Conservation (phyloP, 2,888 invertebrate genomes). For the Ethmia dodecea region DNA sequence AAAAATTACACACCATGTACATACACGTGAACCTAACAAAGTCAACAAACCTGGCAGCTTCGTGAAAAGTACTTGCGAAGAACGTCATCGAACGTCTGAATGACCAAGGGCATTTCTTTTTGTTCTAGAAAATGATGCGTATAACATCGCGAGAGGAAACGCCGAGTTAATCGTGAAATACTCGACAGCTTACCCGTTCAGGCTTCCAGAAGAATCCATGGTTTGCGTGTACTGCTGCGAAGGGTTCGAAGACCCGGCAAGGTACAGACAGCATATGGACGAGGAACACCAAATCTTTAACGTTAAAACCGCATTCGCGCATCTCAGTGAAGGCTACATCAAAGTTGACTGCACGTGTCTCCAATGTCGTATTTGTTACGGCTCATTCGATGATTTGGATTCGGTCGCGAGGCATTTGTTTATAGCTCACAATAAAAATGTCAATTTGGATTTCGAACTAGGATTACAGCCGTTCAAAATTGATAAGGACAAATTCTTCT, state of each 20-base stretch:
- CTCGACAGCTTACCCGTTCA: conserved; percentile 67
- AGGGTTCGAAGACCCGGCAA: conserved; percentile 42
- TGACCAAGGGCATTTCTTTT: conserved; percentile 66
- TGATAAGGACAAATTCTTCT: conserved; percentile 42
- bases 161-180: conserved; percentile 63
- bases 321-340: conserved; percentile 52
- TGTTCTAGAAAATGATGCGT: conserved; percentile 66
- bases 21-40: too few relatives aligned
- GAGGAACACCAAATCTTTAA: conserved; percentile 51
- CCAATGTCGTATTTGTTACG: conserved; percentile 48
- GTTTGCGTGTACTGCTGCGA: conserved; percentile 67
- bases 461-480: conserved; percentile 58
- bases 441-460: conserved; percentile 38
- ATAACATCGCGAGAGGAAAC: conserved; percentile 61
- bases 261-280: conserved; percentile 56
- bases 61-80: too few relatives aligned
- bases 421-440: conserved; percentile 38
- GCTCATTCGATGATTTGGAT: conserved; percentile 34
- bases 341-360: conserved; percentile 60
- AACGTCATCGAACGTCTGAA: conserved; percentile 43
- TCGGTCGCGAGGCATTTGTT: conserved; percentile 46
- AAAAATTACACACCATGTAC: too few relatives aligned
- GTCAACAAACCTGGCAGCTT: too few relatives aligned
- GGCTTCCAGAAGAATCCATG: conserved; percentile 57
- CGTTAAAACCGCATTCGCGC: conserved; percentile 48